Conservation (phyloP, 2,888 invertebrate species). For the Minunthozetes semirufus region DNA sequence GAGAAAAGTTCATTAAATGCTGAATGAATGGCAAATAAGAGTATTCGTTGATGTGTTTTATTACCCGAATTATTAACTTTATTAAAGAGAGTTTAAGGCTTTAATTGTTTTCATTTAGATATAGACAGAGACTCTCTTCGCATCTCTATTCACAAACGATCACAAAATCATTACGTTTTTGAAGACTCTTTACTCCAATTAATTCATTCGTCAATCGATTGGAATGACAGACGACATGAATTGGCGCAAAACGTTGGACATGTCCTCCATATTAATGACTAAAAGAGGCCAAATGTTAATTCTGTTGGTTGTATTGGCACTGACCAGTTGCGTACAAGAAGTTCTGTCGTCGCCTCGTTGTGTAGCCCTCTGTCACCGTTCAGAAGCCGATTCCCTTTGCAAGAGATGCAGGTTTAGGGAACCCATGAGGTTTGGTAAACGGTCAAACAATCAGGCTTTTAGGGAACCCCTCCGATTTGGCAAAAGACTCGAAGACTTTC, state of each 20-base stretch:
- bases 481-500: neutral
- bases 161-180: no score
- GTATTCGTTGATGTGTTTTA: neutral
- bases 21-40: neutral
- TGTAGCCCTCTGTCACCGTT: conserved; percentile 39
- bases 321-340: neutral
- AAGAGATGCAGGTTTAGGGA: conserved; percentile 40
- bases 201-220: neutral
- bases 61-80: neutral
- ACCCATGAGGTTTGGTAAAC: conserved; percentile 13
- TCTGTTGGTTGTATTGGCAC: neutral
- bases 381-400: conserved; percentile 39
- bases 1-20: conserved; percentile 8
- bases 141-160: no score
- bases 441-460: conserved; percentile 1
- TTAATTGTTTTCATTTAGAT: neutral
- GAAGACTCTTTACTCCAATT: neutral
- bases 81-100: neutral
- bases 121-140: no score
- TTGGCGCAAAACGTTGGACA: neutral
- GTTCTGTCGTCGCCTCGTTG: conserved; percentile 30
- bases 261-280: neutral
- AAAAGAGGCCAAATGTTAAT: neutral
- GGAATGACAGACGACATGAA: neutral
- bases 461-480: neutral